Evolutionary conservation across 2,888 invertebrate species (phyloP).

Genomic region (Tridacna crocea): DNA sequence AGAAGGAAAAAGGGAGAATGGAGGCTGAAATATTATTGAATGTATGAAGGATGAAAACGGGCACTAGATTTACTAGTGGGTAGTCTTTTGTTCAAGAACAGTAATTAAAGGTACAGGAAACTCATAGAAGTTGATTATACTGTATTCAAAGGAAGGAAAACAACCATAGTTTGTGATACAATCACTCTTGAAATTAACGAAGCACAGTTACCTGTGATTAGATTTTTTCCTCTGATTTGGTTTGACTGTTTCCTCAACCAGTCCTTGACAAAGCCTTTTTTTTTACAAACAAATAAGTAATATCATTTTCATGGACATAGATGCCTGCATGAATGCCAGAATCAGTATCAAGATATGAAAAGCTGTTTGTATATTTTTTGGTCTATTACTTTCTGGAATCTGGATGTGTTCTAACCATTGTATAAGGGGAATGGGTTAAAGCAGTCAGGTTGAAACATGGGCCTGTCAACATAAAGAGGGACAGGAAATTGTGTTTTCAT

Average conservation of each 20-base stretch:
- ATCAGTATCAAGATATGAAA: no score
- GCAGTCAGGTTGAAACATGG: constrained; percentile 18
- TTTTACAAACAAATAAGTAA: no score
- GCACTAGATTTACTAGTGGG: neutral
- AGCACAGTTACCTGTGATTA: constrained; percentile 9
- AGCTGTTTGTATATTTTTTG: no score
- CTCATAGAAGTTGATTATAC: constrained; percentile 44
- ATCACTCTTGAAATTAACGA: constrained; percentile 34
- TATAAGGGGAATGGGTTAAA: neutral
- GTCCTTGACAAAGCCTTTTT: no score
- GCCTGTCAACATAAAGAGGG: constrained; percentile 11
- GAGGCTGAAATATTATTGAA: no score
- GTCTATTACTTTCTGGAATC: no score
- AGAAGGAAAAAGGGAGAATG: no score
- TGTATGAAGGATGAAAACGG: neutral
- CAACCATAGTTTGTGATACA: constrained; percentile 20
- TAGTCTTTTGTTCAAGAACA: neutral
- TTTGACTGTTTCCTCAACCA: no score
- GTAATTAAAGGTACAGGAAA: constrained; percentile 58
- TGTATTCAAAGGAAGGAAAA: constrained; percentile 38
- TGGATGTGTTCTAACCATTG: no score
- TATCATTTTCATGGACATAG: no score
- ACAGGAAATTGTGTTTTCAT: constrained; percentile 29
- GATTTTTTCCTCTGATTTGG: neutral
- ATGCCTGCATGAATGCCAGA: no score